Percentiles rank a stretch among this genome's conserved stretches.
Conservation (phyloP, 2,113 vertebrate species). For the Clupea harengus region DNA sequence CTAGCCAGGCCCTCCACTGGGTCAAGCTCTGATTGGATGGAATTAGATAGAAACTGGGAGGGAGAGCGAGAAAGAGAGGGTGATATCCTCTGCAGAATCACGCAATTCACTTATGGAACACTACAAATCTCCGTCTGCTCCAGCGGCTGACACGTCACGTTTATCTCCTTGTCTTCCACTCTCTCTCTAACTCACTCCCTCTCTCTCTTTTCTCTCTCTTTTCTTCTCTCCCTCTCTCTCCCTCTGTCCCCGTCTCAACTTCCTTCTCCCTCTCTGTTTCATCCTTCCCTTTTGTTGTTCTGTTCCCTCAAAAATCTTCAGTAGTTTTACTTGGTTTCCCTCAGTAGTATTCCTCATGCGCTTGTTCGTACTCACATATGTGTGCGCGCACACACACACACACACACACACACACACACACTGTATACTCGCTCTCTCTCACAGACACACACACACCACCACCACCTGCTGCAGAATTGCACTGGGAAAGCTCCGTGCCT, state of each 20-base stretch:
- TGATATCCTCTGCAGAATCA: slow-evolving; percentile 28
- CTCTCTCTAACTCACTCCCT: neutral
- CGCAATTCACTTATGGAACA: slow-evolving; percentile 21
- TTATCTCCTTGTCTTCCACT: neutral
- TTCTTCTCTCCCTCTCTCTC: neutral
- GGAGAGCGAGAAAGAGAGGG: neutral
- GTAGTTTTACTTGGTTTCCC: too few species aligned
- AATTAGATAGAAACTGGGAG: slow-evolving; percentile 35
- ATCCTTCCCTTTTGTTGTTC: neutral
- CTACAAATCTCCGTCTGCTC: neutral
- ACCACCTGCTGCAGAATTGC: too few species aligned
- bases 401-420: too few species aligned
- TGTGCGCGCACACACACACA: too few species aligned
- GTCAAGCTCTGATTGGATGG: slow-evolving; percentile 35
- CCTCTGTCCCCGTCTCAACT: neutral
- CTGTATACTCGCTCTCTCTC: too few species aligned
- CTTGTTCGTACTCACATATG: too few species aligned
- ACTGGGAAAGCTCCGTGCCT: neutral
- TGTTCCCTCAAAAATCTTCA: too few species aligned
- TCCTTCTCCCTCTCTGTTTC: neutral
- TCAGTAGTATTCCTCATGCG: too few species aligned
- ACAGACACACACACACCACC: too few species aligned
- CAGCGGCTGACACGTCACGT: neutral
- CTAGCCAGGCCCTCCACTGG: slow-evolving; percentile 30
- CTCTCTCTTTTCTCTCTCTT: neutral